These are phyloP conservation scores for Orientallactaga sibirica DNA, from an alignment of 2,797 vertebrate species.

Conservation along the genomic window DNA sequence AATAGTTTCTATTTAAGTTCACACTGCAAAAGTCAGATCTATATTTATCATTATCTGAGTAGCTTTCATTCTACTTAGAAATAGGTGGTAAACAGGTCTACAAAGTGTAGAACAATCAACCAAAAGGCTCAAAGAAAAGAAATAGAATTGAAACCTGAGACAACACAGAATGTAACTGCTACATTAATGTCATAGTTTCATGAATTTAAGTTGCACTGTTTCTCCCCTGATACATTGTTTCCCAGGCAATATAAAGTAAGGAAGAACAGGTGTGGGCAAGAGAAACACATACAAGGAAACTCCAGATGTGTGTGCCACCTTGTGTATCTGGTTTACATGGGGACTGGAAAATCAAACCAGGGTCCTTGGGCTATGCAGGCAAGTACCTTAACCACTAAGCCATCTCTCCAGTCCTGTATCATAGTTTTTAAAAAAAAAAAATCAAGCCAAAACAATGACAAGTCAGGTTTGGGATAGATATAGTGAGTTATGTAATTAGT, in stretches of 20 bases:
- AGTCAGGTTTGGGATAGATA: not conserved
- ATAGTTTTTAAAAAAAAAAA: not conserved
- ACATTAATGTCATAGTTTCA: not conserved
- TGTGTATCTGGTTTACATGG: not conserved
- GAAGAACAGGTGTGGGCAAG: not conserved
- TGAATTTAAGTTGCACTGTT: not conserved
- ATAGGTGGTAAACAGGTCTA: not conserved
- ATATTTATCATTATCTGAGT: not conserved
- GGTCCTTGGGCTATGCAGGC: too few species aligned
- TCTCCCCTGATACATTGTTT: not conserved
- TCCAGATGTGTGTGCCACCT: not conserved
- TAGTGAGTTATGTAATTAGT: not conserved
- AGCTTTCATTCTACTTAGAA: too few species aligned
- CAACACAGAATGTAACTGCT: not conserved
- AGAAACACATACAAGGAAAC: not conserved
- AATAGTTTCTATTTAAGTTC: not conserved
- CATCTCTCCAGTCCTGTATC: too few species aligned
- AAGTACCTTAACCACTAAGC: too few species aligned
- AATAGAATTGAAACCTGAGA: not conserved
- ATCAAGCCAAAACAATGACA: not conserved
- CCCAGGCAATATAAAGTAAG: not conserved
- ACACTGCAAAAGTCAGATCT: not conserved
- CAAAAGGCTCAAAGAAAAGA: not conserved
- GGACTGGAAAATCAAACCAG: too few species aligned
- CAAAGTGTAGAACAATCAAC: slow-evolving; percentile 23